These are phyloP conservation scores for Nixonia krombeini DNA, from an alignment of 1,140 invertebrate species.

Conservation along the genomic window DNA sequence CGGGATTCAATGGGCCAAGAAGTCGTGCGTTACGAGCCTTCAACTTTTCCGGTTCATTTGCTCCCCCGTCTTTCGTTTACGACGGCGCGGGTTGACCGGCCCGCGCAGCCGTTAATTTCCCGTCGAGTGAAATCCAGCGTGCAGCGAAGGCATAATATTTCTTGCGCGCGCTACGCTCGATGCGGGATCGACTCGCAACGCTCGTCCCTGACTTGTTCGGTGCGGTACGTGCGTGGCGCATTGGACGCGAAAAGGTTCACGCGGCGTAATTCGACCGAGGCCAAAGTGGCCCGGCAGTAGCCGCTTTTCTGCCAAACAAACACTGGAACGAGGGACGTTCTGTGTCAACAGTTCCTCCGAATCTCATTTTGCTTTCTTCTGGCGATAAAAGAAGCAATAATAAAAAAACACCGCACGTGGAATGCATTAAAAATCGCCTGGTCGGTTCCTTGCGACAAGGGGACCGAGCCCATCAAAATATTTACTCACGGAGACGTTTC, in stretches of 20 bases:
- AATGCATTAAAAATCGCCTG: too few relatives aligned
- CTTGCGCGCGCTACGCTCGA: slow-evolving; percentile 55
- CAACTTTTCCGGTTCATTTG: slow-evolving; percentile 38
- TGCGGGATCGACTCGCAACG: slow-evolving; percentile 64
- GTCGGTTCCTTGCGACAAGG: slow-evolving; percentile 13
- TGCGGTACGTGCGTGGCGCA: slow-evolving; percentile 13
- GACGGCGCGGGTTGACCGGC: slow-evolving; percentile 56
- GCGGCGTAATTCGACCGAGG: slow-evolving; percentile 14
- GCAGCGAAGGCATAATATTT: slow-evolving; percentile 69
- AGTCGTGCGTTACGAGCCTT: slow-evolving; percentile 28
- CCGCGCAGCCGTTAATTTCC: slow-evolving; percentile 63
- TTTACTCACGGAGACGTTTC: too few relatives aligned
- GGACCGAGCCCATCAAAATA: too few relatives aligned
- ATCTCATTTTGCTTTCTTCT: too few relatives aligned
- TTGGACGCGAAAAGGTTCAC: too few relatives aligned
- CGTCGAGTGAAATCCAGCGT: slow-evolving; percentile 54
- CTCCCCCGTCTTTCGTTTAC: slow-evolving; percentile 55
- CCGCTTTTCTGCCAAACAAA: not conserved
- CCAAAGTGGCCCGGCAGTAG: slow-evolving; percentile 3
- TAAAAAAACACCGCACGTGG: too few relatives aligned
- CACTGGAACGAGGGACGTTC: not conserved
- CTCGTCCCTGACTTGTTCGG: slow-evolving; percentile 44
- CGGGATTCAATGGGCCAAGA: slow-evolving; percentile 39
- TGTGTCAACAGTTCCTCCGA: not conserved
- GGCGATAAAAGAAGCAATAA: too few relatives aligned